Percentiles rank a stretch among this genome's conserved stretches.
Evolutionary conservation across 2,797 vertebrate genomes (phyloP).

Genomic region (Danio tinwini): DNA sequence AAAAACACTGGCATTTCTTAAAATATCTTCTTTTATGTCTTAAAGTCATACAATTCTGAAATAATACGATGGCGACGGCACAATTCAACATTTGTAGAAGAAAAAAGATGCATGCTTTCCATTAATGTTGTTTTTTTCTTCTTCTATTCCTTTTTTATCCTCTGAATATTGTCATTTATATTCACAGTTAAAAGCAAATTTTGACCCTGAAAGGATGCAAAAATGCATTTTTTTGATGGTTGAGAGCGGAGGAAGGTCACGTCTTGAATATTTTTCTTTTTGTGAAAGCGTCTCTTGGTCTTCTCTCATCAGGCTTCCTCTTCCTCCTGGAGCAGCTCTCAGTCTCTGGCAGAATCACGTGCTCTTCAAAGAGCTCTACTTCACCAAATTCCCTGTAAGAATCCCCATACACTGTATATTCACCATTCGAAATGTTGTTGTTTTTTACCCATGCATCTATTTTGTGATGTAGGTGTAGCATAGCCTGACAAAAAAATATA

Average conservation of each 20-base stretch:
- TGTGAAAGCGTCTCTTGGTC: background rate
- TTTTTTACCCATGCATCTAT: too few relatives aligned
- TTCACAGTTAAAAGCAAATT: background rate
- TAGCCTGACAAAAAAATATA: too few relatives aligned
- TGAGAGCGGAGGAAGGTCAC: slow-evolving; percentile 8
- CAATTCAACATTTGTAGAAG: too few relatives aligned
- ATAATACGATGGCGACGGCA: background rate
- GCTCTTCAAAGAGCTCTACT: slow-evolving; percentile 89
- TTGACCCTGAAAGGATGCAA: slow-evolving; percentile 15
- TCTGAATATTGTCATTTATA: background rate
- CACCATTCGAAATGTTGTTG: background rate
- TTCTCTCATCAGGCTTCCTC: slow-evolving; percentile 82
- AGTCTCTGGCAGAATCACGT: slow-evolving; percentile 92
- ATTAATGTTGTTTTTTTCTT: too few relatives aligned
- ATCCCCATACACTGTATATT: background rate
- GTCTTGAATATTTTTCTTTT: background rate
- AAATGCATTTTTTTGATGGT: background rate
- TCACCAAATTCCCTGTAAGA: slow-evolving; percentile 92
- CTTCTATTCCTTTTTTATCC: background rate
- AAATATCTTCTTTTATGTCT: background rate
- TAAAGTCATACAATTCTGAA: background rate
- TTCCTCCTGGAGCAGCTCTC: slow-evolving; percentile 90
- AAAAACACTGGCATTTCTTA: background rate
- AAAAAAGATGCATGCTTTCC: too few relatives aligned
- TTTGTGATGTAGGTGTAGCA: too few relatives aligned